A percentile compares a stretch with the other conserved stretches of the same genome.
These are phyloP conservation scores for Schrankia costaestrigalis DNA, from an alignment of 2,888 invertebrate genomes.

Conservation along the genomic window DNA sequence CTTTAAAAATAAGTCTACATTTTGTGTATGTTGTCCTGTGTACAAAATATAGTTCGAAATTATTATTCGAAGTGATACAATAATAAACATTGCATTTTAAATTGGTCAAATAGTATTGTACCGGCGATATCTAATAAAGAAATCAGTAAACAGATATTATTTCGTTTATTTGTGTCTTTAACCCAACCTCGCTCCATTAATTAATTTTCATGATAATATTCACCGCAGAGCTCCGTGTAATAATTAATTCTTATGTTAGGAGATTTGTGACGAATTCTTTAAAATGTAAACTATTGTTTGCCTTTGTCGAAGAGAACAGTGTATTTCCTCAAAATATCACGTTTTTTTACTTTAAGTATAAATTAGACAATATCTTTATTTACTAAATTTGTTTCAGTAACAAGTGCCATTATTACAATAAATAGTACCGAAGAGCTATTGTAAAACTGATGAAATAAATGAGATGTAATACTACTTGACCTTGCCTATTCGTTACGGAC, in stretches of 20 bases:
- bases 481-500: slow-evolving; percentile 37
- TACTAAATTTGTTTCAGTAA: too few relatives aligned
- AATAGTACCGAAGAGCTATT: slow-evolving; percentile 17
- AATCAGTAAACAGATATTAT: slow-evolving; percentile 54
- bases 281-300: too few relatives aligned
- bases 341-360: too few relatives aligned
- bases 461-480: slow-evolving; percentile 41
- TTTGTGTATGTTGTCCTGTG: slow-evolving; percentile 59
- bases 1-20: slow-evolving; percentile 33
- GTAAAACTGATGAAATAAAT: slow-evolving; percentile 36
- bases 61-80: slow-evolving; percentile 62
- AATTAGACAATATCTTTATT: too few relatives aligned
- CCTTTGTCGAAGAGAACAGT: too few relatives aligned
- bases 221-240: too few relatives aligned
- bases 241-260: too few relatives aligned
- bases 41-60: slow-evolving; percentile 65
- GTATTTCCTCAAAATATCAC: too few relatives aligned
- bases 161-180: slow-evolving; percentile 28
- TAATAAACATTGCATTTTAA: slow-evolving; percentile 70
- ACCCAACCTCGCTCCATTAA: not conserved
- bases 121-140: slow-evolving; percentile 73
- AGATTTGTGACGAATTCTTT: too few relatives aligned
- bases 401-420: slow-evolving; percentile 6
- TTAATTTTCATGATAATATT: too few relatives aligned
- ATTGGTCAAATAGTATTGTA: slow-evolving; percentile 71